phyloP scores from a whole-genome alignment of 2,888 invertebrate species.

The Coecobrya sp. region DNA sequence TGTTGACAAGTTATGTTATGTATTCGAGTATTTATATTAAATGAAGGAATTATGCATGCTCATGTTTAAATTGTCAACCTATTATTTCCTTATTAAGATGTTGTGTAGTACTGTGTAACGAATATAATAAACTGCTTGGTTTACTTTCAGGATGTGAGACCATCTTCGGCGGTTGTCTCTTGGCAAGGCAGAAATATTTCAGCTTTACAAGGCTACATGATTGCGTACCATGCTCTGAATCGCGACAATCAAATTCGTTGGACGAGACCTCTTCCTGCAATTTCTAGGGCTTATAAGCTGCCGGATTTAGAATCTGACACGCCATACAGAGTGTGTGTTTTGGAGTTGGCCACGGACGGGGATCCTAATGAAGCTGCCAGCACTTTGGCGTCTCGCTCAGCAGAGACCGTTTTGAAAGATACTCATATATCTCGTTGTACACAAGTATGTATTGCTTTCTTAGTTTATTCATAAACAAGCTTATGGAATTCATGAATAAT shows the following conservation, averaged over 20 bases:
- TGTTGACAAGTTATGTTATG: not conserved
- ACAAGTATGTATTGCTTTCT: slow-evolving; percentile 87
- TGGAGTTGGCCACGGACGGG: slow-evolving; percentile 94
- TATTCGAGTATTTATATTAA: not conserved
- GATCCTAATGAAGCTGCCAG: slow-evolving; percentile 89
- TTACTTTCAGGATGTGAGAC: slow-evolving; percentile 91
- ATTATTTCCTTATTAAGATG: too few relatives aligned
- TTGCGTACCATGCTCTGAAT: slow-evolving; percentile 93
- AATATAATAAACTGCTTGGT: not conserved
- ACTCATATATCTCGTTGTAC: slow-evolving; percentile 93
- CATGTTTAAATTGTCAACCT: too few relatives aligned
- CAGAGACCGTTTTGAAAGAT: slow-evolving; percentile 90
- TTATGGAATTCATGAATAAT: not conserved
- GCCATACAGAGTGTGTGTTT: slow-evolving; percentile 95
- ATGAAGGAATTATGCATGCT: not conserved
- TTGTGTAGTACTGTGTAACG: not conserved
- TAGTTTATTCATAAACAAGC: not conserved
- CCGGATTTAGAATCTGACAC: slow-evolving; percentile 92
- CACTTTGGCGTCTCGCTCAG: slow-evolving; percentile 87
- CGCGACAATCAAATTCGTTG: slow-evolving; percentile 91
- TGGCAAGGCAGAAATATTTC: slow-evolving; percentile 97
- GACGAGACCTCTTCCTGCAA: slow-evolving; percentile 92
- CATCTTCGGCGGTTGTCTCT: slow-evolving; percentile 94
- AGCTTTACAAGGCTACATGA: slow-evolving; percentile 93
- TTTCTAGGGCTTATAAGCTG: slow-evolving; percentile 92